Percentiles rank a stretch among this genome's conserved stretches.
Conservation (phyloP, 2,888 invertebrate species). For the Iphiclides podalirius region DNA sequence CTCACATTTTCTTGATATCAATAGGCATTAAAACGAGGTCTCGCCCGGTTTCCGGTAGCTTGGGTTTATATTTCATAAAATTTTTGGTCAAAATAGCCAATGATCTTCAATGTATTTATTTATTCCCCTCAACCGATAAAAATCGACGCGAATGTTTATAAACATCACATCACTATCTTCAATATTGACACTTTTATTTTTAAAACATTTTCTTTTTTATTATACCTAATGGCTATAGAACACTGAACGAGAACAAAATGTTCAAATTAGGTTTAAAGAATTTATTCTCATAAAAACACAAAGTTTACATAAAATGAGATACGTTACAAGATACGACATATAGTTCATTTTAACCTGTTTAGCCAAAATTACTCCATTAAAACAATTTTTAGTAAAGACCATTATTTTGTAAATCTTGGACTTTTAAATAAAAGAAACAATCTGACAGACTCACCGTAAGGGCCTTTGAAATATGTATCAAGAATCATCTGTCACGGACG, state of each 20-base stretch:
- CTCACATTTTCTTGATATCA: slow-evolving; percentile 76
- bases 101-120: too few species aligned
- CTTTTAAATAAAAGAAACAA: slow-evolving; percentile 22
- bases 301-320: too few species aligned
- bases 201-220: slow-evolving; percentile 20
- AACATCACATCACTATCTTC: slow-evolving; percentile 55
- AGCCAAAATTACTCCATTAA: too few species aligned
- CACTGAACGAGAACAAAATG: slow-evolving; percentile 13
- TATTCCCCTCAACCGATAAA: not conserved
- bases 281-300: too few species aligned
- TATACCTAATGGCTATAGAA: slow-evolving; percentile 14
- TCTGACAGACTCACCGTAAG: slow-evolving; percentile 37
- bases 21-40: slow-evolving; percentile 66
- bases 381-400: too few species aligned
- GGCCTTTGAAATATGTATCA: slow-evolving; percentile 63
- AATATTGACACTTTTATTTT: slow-evolving; percentile 39
- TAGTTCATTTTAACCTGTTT: too few species aligned
- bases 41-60: slow-evolving; percentile 60
- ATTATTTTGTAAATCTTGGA: too few species aligned
- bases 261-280: slow-evolving; percentile 20
- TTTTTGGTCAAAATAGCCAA: slow-evolving; percentile 48
- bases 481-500: slow-evolving; percentile 67
- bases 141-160: slow-evolving; percentile 8
- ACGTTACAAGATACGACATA: too few species aligned
- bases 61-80: too few species aligned